Evolutionary conservation across 1,140 invertebrate species (phyloP), one percentile per base, ranked within the genome.

Genomic region (Heliconius melpomene): DNA sequence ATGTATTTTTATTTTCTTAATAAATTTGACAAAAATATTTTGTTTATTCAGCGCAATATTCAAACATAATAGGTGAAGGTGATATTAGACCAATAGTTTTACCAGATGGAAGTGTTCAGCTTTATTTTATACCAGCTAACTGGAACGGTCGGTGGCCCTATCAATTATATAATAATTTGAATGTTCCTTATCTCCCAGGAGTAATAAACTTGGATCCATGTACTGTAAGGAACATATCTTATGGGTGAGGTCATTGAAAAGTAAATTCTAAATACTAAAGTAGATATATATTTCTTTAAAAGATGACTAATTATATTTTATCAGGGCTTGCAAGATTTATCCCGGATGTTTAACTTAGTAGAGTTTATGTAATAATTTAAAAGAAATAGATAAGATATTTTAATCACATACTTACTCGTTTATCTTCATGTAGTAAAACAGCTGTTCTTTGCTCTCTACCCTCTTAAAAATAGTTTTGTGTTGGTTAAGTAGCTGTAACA

Each of bases 21-120:
- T n/a, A n/a, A n/a, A n/a, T n/a, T n/a, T n/a, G 13, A 38, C 32
- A 36, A 72, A 66, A 76, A 72, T 36, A 16, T 46, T 79, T 32
- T 83, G 57, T 81, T 5, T 76, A 60, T 79, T 72, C 36, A 80
- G 82, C 76, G 26, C 66, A 70, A 46, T 77, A 73, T 78, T 84
- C 86, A 29, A 84, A 91, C 77, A 80, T 91, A 77, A 84, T 90
- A 73, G 92, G 92, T 5, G 91, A 92, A 83, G 91, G 91, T 23
- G 89, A 92, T 74, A 86, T 93, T 7, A 82, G 81, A 3, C 81
- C 89, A 1, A 20, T 88, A 20, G 80, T 84, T 5, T 77, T 84
- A 54, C 88, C 89, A n/a, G 90, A 93, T 77, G 92, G 92, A n/a
- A 88, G 75, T n/a, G 74, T 89, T 2, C 89, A 92, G 70, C 86